Evolutionary conservation across 2,797 vertebrate species (phyloP), one percentile per base, ranked within the genome.

Genomic region (Euthynnus affinis): DNA sequence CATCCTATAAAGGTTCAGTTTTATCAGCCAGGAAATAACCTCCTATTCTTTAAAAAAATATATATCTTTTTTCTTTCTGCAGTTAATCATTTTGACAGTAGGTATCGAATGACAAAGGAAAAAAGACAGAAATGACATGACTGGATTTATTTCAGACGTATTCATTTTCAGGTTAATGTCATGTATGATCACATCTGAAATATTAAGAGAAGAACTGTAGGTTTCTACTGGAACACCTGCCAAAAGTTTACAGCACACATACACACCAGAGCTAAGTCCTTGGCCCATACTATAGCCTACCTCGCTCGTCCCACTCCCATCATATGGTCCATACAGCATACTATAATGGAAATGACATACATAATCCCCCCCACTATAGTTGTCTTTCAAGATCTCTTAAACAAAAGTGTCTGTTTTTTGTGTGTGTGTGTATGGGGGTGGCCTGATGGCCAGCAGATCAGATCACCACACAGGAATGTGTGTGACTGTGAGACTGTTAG

Each of bases 391-490:
- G 58, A 81, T 64, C 79, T 80, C 67, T 85, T 18, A 56, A 88
- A 83, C 72, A 76, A 88, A 89, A 89, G 53, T 65, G 55, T 86
- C 64, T 78, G 65, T 84, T 60, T 78, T 29, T 74, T 37, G n/a
- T 53, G 10, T 59, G 6, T 79, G 56, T 66, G 10, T 64, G 49
- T 66, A n/a, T 49, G 73, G 51, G 56, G 70, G 80, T 40, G 61
- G 52, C 18, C 60, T 64, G 71, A 71, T 80, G 74, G 76, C 5
- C 27, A 42, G 44, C 48, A 69, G 87, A 90, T 92, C 88, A 71
- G 70, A 87, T 93, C 80, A 74, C 80, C 46, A 4, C 25, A 60
- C 67, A 78, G 86, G 90, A 92, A 90, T 88, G 87, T 82, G 29
- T 80, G 82, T 67, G 82, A 76, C 78, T 80, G 80, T 83, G 79